phyloP scores from a whole-genome alignment of 2,113 vertebrate species.

The Macrotis lagotis region DNA sequence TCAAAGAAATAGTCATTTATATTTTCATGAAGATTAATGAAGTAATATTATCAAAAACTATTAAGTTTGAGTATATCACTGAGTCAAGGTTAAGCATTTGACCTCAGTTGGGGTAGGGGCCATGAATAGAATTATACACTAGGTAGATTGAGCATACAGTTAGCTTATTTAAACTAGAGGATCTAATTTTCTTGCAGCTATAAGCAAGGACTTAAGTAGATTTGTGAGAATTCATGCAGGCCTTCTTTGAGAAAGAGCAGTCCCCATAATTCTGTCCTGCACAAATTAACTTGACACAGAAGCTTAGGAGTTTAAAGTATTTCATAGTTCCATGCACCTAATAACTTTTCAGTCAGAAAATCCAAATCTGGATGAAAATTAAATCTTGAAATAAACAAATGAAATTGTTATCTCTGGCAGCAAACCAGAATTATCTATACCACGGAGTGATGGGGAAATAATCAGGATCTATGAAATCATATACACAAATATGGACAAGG shows the following conservation, averaged over 20 bases:
- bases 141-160: constrained; percentile 43
- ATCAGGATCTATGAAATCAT: constrained; percentile 5
- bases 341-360: constrained; percentile 47
- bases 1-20: constrained; percentile 17
- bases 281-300: constrained; percentile 57
- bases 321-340: constrained; percentile 3
- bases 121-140: constrained; percentile 48
- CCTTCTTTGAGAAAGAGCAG: constrained; percentile 61
- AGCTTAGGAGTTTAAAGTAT: constrained; percentile 33
- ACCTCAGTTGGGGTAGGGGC: constrained; percentile 29
- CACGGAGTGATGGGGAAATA: not conserved
- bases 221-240: constrained; percentile 47
- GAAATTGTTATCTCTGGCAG: constrained; percentile 40
- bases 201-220: constrained; percentile 64
- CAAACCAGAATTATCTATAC: constrained; percentile 33
- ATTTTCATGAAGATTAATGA: constrained; percentile 34
- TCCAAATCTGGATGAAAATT: constrained; percentile 47
- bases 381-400: constrained; percentile 49
- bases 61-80: constrained; percentile 47
- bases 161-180: constrained; percentile 48
- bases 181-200: constrained; percentile 56
- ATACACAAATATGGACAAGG: not conserved
- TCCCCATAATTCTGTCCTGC: constrained; percentile 10
- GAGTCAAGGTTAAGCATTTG: constrained; percentile 9
- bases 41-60: constrained; percentile 33